A percentile compares a stretch with the other conserved stretches of the same genome.
Evolutionary conservation across 35 echinoderm and acorn worm genomes (phyloP).

Genomic region (Amphiura filiformis): DNA sequence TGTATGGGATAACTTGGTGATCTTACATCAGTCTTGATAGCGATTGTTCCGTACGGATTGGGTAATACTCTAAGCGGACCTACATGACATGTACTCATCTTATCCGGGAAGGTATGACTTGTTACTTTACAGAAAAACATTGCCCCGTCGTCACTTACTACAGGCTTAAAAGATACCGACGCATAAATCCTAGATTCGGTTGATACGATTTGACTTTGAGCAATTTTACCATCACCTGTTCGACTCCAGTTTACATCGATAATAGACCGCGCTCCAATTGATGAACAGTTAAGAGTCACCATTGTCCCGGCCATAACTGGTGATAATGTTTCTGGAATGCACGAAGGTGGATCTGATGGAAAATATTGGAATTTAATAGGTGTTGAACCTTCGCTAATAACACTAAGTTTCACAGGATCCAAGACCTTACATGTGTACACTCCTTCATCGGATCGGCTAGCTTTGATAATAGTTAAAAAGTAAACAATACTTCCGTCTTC

Average conservation of each 20-base stretch:
- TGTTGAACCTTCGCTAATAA: not conserved
- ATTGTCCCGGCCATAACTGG: not conserved
- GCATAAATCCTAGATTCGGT: not conserved
- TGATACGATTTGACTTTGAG: not conserved
- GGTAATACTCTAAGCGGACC: not conserved
- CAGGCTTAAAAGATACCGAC: not conserved
- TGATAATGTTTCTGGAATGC: not conserved
- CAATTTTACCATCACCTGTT: not conserved
- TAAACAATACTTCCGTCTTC: not conserved
- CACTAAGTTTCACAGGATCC: not conserved
- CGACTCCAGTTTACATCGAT: not conserved
- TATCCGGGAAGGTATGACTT: not conserved
- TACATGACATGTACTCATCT: not conserved
- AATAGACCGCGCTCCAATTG: not conserved
- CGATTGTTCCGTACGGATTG: not conserved
- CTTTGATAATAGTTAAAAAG: not conserved
- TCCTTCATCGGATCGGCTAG: not conserved
- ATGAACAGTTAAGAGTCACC: not conserved
- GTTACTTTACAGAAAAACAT: constrained; percentile 11
- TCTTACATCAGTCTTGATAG: not conserved
- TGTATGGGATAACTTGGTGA: not conserved
- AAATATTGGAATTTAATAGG: not conserved
- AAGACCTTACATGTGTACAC: not conserved
- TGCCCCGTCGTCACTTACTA: not conserved
- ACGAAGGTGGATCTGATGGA: not conserved